Evolutionary conservation across 64 coral and sea anemone species (phyloP), one percentile per base, ranked within the genome.

Genomic region (Stichodactyla helianthus): DNA sequence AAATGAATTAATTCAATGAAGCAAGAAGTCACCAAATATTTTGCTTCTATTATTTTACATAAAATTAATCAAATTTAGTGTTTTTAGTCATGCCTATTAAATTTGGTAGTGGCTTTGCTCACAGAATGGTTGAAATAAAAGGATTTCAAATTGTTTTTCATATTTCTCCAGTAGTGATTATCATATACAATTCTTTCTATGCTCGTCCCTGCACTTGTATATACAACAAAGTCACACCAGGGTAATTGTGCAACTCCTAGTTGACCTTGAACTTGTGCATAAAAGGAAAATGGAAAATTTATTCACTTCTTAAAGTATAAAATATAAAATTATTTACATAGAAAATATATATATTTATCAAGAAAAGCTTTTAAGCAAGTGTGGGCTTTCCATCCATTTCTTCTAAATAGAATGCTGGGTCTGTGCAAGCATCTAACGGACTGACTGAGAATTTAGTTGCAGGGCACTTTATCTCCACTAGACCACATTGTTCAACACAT

Each of bases 351-450:
- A 11, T 1, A 58, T 71, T 7, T 78, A 31, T 78, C 4, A 78
- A 44, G 0, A 51, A 50, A 78, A 78, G 4, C 28, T 65, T 20
- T 65, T 65, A 12, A 65, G 62, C 15, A 55, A 89, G 76, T 0
- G 35, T 54, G 35, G 87, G 87, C 25, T 86, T 89, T 22, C 83
- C 91, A 86, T 88, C 77, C 65, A 82, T 74, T 11, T 89, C 52
- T 53, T 93, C 87, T 82, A 93, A 84, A 54, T 79, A 89, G 71
- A 93, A 93, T 16, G 51, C 83, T 85, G 87, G 74, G 55, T 93
- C 91, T 28, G 83, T 54, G 77, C 91, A 93, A 68, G 87, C 87
- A 70, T 93, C 91, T 25, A 89, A 11, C 6, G 91, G 91, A 6
- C 31, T 80, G 71, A 44, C 59, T 82, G 18, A 20, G 59, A 82